Conservation (phyloP, 2,113 vertebrate genomes). For the Esox niger region DNA sequence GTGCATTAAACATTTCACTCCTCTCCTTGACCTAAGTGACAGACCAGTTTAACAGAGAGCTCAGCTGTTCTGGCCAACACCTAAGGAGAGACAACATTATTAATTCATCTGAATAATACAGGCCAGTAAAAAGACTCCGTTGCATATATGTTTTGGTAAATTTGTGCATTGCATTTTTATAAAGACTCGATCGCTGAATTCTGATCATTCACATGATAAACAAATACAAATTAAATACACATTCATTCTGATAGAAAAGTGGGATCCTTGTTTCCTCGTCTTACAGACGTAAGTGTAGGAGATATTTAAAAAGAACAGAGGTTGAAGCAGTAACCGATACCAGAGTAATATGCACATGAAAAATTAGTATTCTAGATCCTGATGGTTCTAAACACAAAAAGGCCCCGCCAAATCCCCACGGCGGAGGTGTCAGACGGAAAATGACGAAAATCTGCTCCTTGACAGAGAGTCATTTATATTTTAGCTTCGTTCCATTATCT, state of each 20-base stretch:
- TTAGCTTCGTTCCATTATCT: slow-evolving; percentile 99
- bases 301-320: slow-evolving; percentile 64
- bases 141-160: slow-evolving; percentile 28
- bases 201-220: slow-evolving; percentile 8
- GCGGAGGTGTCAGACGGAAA: slow-evolving; percentile 94
- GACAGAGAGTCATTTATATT: slow-evolving; percentile 99
- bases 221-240: not conserved
- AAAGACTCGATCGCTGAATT: slow-evolving; percentile 6
- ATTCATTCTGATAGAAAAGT: not conserved
- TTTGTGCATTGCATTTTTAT: slow-evolving; percentile 25
- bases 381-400: slow-evolving; percentile 79
- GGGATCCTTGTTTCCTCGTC: slow-evolving; percentile 35
- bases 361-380: slow-evolving; percentile 82
- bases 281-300: slow-evolving; percentile 53
- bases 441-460: slow-evolving; percentile 99
- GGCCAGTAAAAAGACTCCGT: slow-evolving; percentile 60
- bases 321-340: slow-evolving; percentile 50
- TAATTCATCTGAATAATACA: slow-evolving; percentile 67
- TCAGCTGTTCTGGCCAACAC: slow-evolving; percentile 46
- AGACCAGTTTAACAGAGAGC: slow-evolving; percentile 62
- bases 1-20: slow-evolving; percentile 60
- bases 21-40: slow-evolving; percentile 65
- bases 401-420: slow-evolving; percentile 79
- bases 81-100: slow-evolving; percentile 56
- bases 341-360: slow-evolving; percentile 63